Evolutionary conservation across 2,797 vertebrate genomes (phyloP), one percentile per base, ranked within the genome.

Genomic region (Trachurus trachurus): DNA sequence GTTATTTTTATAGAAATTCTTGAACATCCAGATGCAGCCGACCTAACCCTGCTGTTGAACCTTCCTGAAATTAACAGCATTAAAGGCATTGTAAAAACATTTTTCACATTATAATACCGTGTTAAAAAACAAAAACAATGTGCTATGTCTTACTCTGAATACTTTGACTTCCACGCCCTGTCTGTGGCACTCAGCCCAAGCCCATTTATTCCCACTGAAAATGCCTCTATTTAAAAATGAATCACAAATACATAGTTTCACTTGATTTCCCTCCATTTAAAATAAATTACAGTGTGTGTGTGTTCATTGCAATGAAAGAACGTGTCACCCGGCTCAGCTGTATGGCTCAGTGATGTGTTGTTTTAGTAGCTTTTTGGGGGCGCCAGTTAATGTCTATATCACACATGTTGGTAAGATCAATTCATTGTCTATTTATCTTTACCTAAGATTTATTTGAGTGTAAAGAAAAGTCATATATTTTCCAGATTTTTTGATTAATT

Each of bases 401-500:
- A 53, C 12, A 29, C 13, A 11, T 15, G 6, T 29, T 17, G 21
- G 26, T 16, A 7, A 12, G 50, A 53, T 26, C 22, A 22, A 29
- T 29, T 16, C 13, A 26, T 54, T 54, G 13, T 54, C 22, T 22
- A 15, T 54, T 54, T 54, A 15, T 29, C 4, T 61, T 54, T 59
- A 39, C 13, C 54, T 66, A 2, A 13, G 39, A 63, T 60, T 70
- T 59, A 12, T 63, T 80, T 37, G 42, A 34, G 40, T 8, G 8
- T 5, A 37, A 37, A 1, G 59, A 65, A 57, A 34, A 17, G 17
- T 31, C 16, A 34, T 6, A 56, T 31, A 34, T 56, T 56, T 29
- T 16, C 26, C 29, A 34, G 29, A 11, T 22, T 45, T 45, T 45
- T 45, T n/a, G 2, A 47, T 49, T 12, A 61, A 47, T 54, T 64